A percentile compares a stretch with the other conserved stretches of the same genome.
phyloP scores from a whole-genome alignment of 2,797 vertebrate genomes.

The Cetoscarus ocellatus region DNA sequence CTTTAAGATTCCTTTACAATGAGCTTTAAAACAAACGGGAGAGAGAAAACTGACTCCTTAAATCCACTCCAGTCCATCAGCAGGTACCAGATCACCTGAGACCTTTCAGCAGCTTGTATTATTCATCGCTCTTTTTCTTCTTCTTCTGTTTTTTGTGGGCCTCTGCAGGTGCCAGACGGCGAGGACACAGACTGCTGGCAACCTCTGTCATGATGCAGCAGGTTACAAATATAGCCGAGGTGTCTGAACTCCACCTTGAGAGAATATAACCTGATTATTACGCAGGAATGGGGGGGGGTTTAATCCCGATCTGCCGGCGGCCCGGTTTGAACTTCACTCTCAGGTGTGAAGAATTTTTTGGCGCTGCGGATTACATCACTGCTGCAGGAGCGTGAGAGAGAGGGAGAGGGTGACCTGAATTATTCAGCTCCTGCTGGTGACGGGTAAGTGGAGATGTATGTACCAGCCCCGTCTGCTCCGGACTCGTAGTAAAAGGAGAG shows the following conservation, averaged over 20 bases:
- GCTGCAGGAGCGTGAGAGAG: background rate
- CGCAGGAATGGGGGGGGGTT: constrained; percentile 42
- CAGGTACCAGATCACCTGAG: constrained; percentile 38
- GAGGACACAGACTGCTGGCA: constrained; percentile 32
- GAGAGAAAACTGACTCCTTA: too few species aligned
- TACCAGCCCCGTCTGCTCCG: constrained; percentile 37
- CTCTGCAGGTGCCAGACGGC: constrained; percentile 36
- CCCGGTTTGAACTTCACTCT: constrained; percentile 8
- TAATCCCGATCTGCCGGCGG: constrained; percentile 12
- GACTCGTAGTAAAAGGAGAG: background rate
- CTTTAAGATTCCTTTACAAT: too few species aligned
- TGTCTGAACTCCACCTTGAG: constrained; percentile 62
- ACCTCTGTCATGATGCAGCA: constrained; percentile 37
- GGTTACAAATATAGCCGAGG: constrained; percentile 61
- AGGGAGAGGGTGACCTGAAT: constrained; percentile 41
- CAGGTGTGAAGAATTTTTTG: constrained; percentile 13
- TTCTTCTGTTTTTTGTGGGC: constrained; percentile 11
- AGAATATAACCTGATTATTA: constrained; percentile 68
- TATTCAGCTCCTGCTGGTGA: constrained; percentile 44
- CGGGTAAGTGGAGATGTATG: constrained; percentile 47
- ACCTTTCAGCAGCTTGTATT: constrained; percentile 60
- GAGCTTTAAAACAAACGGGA: too few species aligned
- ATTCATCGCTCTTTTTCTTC: constrained; percentile 55
- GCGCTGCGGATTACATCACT: constrained; percentile 30
- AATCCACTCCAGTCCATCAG: background rate